Base-by-base conservation (phyloP, 2,113 vertebrate genomes). In the Otocyon megalotis region DNA sequence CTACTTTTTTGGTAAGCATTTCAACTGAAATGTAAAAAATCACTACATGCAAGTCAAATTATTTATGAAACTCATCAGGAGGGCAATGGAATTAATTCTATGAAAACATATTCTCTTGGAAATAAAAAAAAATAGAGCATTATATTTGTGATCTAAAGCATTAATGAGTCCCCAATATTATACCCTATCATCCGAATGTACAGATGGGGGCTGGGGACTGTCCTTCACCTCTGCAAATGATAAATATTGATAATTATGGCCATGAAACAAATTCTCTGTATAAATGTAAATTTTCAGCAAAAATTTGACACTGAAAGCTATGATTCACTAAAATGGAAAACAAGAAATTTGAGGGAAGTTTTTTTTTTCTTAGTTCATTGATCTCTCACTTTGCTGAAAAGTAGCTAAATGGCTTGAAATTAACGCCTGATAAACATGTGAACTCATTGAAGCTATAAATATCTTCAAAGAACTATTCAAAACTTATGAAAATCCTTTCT, bases 391-490 rank as follows among this genome's bases (percentile, higher is more conserved):
- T 88, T 60, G 79, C 28, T 77, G 74, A 92, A 95, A 65, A 50
- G 84, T 20, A 37, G 14, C 62, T 86, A 91, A 82, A 53, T 81
- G 89, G 53, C 54, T 80, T 63, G 43, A 93, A 94, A 93, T 90
- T 63, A 86, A 97, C 84, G 83, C 79, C 58, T 92, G 83, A 92
- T 93, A 83, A 94, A 93, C 43, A 91, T 4, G 50, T 30, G 72
- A 94, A 43, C n/a, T 88, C 89, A 96, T 0, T 96, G 80, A 93
- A 84, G 92, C 63, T 94, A 96, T 96, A 97, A 97, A 94, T 96
- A 97, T 84, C 97, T 95, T 97, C 96, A 97, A 96, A 96, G 83
- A 76, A 30, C 72, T 79, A 89, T 76, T 93, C 56, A 43, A 90
- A 90, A 19, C 50, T 37, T 62, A 74, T 53, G 92, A 92, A 92